Evolutionary conservation across 2,888 invertebrate species (phyloP).

Genomic region (Cyaniris semiargus): DNA sequence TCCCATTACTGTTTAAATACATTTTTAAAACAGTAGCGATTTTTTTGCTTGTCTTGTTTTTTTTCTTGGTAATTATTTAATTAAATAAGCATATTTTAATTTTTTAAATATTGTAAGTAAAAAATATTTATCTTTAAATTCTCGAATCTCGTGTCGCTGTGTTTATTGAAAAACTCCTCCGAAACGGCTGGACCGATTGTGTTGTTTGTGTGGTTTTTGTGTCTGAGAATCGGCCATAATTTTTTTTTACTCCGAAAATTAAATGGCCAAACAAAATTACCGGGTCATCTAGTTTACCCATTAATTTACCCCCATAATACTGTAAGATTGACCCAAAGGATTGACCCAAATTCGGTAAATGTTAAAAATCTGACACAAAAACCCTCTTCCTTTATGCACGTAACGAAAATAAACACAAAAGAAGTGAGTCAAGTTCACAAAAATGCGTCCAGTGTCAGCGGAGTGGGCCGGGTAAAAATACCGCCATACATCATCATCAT

Average conservation of each 20-base stretch:
- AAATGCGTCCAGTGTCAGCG: conserved; percentile 42
- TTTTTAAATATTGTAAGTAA: too few species aligned
- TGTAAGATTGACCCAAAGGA: neutral
- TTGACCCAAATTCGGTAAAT: neutral
- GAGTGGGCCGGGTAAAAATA: conserved; percentile 39
- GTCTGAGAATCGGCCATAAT: too few species aligned
- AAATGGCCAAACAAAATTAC: too few species aligned
- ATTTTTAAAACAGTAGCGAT: conserved; percentile 42
- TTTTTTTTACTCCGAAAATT: too few species aligned
- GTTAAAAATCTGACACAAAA: conserved; percentile 15
- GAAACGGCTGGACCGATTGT: too few species aligned
- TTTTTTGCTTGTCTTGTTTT: conserved; percentile 19
- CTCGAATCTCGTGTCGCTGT: too few species aligned
- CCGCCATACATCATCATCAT: neutral
- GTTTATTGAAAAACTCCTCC: too few species aligned
- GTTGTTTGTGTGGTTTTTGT: too few species aligned
- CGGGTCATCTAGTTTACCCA: too few species aligned
- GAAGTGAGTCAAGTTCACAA: conserved; percentile 65
- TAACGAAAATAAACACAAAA: conserved; percentile 51
- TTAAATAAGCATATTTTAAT: too few species aligned
- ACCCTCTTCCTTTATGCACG: conserved; percentile 31
- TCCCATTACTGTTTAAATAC: conserved; percentile 46
- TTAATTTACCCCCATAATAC: too few species aligned
- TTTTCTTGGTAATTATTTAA: neutral
- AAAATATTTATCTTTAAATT: too few species aligned